Evolutionary conservation across 2,797 vertebrate species (phyloP).

Genomic region (Scleropages formosus): DNA sequence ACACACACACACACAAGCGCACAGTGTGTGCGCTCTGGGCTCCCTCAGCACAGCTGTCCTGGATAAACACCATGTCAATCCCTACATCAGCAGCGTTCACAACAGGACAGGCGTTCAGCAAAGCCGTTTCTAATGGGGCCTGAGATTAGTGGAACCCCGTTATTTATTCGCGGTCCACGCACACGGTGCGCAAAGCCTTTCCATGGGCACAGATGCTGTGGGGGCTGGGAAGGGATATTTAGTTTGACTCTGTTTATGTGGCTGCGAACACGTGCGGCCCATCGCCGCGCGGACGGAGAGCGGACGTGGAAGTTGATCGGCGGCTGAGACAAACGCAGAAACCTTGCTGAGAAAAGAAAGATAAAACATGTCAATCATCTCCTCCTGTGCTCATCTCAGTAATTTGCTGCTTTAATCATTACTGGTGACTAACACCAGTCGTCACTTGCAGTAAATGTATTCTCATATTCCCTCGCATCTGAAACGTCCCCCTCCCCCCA

Average conservation of each 20-base stretch:
- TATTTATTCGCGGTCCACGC: too few relatives aligned
- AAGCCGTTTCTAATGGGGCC: too few relatives aligned
- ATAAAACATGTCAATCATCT: background rate
- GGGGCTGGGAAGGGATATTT: too few relatives aligned
- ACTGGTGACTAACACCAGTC: background rate
- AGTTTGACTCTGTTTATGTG: background rate
- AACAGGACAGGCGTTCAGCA: background rate
- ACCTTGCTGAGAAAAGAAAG: background rate
- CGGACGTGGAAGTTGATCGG: background rate
- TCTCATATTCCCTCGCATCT: background rate
- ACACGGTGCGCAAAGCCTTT: background rate
- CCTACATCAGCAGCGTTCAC: too few relatives aligned
- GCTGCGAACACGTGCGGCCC: background rate
- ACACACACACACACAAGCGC: too few relatives aligned
- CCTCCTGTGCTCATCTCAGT: background rate
- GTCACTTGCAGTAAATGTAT: background rate
- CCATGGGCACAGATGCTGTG: background rate
- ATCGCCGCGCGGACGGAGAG: background rate
- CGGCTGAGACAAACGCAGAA: background rate
- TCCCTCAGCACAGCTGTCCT: too few relatives aligned
- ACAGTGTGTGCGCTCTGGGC: too few relatives aligned
- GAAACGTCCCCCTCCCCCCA: background rate
- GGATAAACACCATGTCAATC: too few relatives aligned
- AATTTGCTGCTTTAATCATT: conserved; percentile 8
- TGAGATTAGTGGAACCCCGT: too few relatives aligned